Conservation (phyloP, 30 jellyfish, hydroid and myxozoan species). For the Euphysa ruthae region DNA sequence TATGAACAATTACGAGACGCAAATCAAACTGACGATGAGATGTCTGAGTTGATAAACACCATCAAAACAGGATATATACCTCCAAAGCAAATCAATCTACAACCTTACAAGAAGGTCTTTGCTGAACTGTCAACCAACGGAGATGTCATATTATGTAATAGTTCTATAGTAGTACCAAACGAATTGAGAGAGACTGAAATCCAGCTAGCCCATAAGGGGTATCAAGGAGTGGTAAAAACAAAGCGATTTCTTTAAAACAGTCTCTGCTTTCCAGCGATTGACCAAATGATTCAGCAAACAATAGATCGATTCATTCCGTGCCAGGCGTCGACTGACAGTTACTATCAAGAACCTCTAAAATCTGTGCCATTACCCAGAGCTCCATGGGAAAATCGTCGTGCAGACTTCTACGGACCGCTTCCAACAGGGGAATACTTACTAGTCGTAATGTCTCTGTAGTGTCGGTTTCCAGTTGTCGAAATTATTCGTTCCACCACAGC, state of each 20-base stretch:
- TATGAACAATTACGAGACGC: no score
- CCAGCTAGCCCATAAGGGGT: constrained; percentile 28
- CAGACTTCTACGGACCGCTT: constrained; percentile 28
- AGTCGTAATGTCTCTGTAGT: constrained; percentile 19
- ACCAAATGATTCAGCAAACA: constrained; percentile 2
- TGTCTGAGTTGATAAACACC: no score
- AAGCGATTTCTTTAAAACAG: constrained; percentile 11
- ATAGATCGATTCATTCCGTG: constrained; percentile 35
- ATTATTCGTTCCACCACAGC: constrained; percentile 28
- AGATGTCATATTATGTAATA: constrained; percentile 6
- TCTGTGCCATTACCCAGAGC: background rate
- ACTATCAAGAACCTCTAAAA: background rate
- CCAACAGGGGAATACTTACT: constrained; percentile 25
- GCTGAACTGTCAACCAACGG: background rate
- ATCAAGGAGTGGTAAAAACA: constrained; percentile 37
- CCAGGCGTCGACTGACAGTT: constrained; percentile 20
- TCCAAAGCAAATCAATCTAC: background rate
- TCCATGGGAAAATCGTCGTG: background rate
- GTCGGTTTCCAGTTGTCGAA: constrained; percentile 38
- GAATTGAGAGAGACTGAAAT: constrained; percentile 12
- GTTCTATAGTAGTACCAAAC: constrained; percentile 13
- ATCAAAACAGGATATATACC: background rate
- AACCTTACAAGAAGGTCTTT: background rate
- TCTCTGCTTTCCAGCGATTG: constrained; percentile 46
- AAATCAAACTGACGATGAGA: no score